Evolutionary conservation across 1,140 invertebrate species (phyloP), one percentile per base, ranked within the genome.

Genomic region (Bombyx mandarina): DNA sequence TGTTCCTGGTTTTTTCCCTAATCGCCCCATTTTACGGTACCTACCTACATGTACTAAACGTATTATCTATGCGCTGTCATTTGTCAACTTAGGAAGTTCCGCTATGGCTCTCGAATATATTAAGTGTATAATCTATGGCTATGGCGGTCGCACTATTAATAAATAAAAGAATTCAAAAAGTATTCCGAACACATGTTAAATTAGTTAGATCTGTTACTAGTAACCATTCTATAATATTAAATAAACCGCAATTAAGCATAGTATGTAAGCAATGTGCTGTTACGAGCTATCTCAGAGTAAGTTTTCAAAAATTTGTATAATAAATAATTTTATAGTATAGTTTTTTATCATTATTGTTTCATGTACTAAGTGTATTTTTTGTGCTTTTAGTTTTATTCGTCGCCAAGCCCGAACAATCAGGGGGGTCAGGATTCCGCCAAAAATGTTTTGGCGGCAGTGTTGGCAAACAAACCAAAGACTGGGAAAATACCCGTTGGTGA

Each of bases 401-500:
- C 77, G 48, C 58, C 66, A n/a, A 52, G 74, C 55, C 60, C 77
- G 46, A 75, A 55, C 61, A 74, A 65, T 65, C 12, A 63, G 47
- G 67, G 64, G 45, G 69, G 77, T 0, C 61, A 66, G 8, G 79
- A 87, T 60, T 57, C 82, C 6, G 86, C 83, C 3, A 87, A 88
- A 77, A 87, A 87, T 81, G 79, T 89, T 53, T 73, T 89, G 67
- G 83, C 88, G 59, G 82, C 82, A 10, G 81, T 88, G 55, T 81
- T 89, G 71, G 77, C 77, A 57, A 88, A 86, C 69, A 84, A 77
- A 73, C 83, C 82, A n/a, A 88, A 87, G 74, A 81, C 78, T 61
- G 79, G 79, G 43, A 88, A 87, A 82, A 86, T 87, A 65, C 81
- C 84, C 62, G 76, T 82, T 73, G 87, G 88, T 88, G 76, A 79